Conservation (phyloP, 2,113 vertebrate genomes). For the Lampris incognitus region DNA sequence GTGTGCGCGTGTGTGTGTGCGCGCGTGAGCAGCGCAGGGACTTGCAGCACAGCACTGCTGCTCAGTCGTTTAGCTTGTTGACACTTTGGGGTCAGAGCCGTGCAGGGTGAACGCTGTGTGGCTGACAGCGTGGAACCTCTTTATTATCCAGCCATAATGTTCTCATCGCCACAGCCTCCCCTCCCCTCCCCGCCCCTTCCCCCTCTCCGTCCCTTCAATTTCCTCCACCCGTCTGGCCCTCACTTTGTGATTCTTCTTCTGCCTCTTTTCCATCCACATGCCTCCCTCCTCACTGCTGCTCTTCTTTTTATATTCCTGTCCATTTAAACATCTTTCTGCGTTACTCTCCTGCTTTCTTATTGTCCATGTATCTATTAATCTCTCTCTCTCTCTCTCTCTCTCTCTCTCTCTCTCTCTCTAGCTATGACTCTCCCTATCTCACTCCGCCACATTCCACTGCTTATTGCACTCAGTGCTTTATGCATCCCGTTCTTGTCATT, state of each 20-base stretch:
- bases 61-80: conserved; percentile 82
- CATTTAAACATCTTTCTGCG: conserved; percentile 11
- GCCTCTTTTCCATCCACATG: conserved; percentile 33
- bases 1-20: conserved; percentile 24
- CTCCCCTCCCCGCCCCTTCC: conserved; percentile 21
- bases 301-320: conserved; percentile 41
- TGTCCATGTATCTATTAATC: conserved; percentile 7
- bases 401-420: background rate
- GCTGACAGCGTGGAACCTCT: conserved; percentile 83
- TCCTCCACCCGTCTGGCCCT: background rate
- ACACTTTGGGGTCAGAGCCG: conserved; percentile 83
- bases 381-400: conserved; percentile 7
- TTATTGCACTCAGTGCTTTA: conserved; percentile 55
- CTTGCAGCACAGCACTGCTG: conserved; percentile 74
- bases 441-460: conserved; percentile 61
- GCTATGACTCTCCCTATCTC: conserved; percentile 16
- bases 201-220: background rate
- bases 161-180: conserved; percentile 75
- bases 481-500: conserved; percentile 39
- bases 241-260: conserved; percentile 50
- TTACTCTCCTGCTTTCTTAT: conserved; percentile 27
- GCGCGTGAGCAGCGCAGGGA: conserved; percentile 15
- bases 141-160: conserved; percentile 82
- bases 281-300: conserved; percentile 41
- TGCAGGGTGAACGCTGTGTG: conserved; percentile 78